A percentile compares a stretch with the other conserved stretches of the same genome.
These are phyloP conservation scores for Notiomystis cincta DNA, from an alignment of 2,113 vertebrate genomes.

Conservation along the genomic window DNA sequence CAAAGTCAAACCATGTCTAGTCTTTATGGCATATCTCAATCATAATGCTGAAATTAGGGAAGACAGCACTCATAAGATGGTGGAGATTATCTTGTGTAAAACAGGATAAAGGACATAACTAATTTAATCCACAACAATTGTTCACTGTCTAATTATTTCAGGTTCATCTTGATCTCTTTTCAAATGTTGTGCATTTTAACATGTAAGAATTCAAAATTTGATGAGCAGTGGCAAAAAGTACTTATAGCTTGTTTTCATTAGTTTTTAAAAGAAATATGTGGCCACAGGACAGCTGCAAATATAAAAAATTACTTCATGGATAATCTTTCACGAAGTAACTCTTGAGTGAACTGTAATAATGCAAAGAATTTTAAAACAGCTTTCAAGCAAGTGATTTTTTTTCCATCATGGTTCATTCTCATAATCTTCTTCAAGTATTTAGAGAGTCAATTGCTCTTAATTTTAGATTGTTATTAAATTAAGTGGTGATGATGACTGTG, in stretches of 20 bases:
- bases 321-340: background rate
- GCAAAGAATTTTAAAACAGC: background rate
- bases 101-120: background rate
- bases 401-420: background rate
- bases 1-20: background rate
- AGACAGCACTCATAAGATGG: background rate
- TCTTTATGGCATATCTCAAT: background rate
- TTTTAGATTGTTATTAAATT: constrained; percentile 50
- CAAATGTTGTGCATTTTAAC: background rate
- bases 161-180: background rate
- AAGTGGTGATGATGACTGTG: background rate
- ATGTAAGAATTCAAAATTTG: background rate
- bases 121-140: background rate
- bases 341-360: background rate
- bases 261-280: background rate
- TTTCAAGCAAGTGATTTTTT: constrained; percentile 19
- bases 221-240: background rate
- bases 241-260: background rate
- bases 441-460: constrained; percentile 23
- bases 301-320: background rate
- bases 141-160: background rate
- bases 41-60: background rate
- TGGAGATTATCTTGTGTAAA: background rate
- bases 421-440: background rate
- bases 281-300: background rate